These are phyloP conservation scores for Ormyrus pomaceus DNA, from an alignment of 2,888 invertebrate species.

Conservation along the genomic window DNA sequence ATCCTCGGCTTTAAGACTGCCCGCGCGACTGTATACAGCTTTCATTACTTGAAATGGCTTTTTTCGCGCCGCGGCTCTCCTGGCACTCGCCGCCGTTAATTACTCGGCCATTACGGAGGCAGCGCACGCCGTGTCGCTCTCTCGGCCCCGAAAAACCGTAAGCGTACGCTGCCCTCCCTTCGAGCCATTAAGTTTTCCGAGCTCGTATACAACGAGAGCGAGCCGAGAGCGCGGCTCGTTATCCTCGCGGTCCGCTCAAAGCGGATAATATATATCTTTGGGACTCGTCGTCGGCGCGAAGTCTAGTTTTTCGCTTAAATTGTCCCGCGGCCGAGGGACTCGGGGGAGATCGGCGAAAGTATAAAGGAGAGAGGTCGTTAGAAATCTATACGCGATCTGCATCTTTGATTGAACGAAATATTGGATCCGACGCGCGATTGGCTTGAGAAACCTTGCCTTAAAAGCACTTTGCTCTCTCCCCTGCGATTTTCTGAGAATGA, in stretches of 20 bases:
- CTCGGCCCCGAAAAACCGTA: constrained; percentile 11
- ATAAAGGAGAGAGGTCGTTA: too few species aligned
- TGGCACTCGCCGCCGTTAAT: constrained; percentile 37
- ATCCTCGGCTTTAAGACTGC: not conserved
- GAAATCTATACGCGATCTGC: too few species aligned
- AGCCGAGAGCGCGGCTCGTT: constrained; percentile 13
- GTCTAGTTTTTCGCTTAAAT: constrained; percentile 31
- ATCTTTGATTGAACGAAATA: too few species aligned
- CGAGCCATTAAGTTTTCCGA: constrained; percentile 21
- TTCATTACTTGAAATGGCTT: constrained; percentile 33
- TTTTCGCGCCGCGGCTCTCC: constrained; percentile 37
- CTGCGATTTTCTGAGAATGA: too few species aligned
- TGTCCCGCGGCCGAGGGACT: too few species aligned
- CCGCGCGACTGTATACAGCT: not conserved
- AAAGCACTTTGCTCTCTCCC: too few species aligned
- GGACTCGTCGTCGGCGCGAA: constrained; percentile 6
- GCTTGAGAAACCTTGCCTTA: too few species aligned
- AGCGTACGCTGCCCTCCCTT: not conserved
- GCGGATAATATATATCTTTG: not conserved
- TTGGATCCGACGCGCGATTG: too few species aligned
- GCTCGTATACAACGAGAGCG: not conserved
- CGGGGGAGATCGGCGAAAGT: too few species aligned
- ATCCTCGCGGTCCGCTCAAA: constrained; percentile 12
- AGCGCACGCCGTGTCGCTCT: constrained; percentile 31
- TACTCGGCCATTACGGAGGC: constrained; percentile 39